Evolutionary conservation across 2,113 vertebrate genomes (phyloP).

Genomic region (Semicossyphus pulcher): DNA sequence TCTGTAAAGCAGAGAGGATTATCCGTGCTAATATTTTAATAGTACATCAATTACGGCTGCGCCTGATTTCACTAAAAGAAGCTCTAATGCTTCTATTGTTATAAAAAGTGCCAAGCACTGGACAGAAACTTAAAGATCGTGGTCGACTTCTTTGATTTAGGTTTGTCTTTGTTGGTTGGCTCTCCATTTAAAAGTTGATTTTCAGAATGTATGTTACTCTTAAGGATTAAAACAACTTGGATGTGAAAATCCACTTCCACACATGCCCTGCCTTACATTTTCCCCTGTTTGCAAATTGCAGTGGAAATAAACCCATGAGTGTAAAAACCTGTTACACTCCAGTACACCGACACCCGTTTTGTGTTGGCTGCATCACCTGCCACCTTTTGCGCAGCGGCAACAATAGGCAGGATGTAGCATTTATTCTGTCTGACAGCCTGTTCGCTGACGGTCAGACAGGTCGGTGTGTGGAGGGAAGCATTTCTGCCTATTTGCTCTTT

Average conservation of each 20-base stretch:
- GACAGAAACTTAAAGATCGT: neutral
- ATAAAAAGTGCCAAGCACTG: neutral
- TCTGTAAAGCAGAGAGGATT: conserved; percentile 32
- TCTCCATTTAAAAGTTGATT: neutral
- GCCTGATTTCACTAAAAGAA: conserved; percentile 11
- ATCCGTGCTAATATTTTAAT: conserved; percentile 35
- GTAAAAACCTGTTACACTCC: neutral
- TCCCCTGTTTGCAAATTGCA: neutral
- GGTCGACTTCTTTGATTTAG: neutral
- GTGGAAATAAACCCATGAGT: neutral
- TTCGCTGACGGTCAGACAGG: neutral
- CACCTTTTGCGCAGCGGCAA: conserved; percentile 1
- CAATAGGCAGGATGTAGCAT: neutral
- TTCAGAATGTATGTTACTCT: neutral
- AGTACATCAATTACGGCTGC: conserved; percentile 6
- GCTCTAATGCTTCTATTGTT: neutral
- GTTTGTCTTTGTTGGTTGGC: neutral
- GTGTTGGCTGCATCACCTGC: neutral
- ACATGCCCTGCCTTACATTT: neutral
- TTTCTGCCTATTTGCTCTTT: conserved; percentile 5
- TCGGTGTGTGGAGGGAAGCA: neutral
- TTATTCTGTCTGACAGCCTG: neutral
- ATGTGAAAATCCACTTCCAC: neutral
- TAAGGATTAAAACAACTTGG: neutral
- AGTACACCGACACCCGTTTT: neutral